Percentiles rank a stretch among this genome's conserved stretches.
Evolutionary conservation across 2,113 vertebrate species (phyloP).

Genomic region (Hippopotamus amphibius): DNA sequence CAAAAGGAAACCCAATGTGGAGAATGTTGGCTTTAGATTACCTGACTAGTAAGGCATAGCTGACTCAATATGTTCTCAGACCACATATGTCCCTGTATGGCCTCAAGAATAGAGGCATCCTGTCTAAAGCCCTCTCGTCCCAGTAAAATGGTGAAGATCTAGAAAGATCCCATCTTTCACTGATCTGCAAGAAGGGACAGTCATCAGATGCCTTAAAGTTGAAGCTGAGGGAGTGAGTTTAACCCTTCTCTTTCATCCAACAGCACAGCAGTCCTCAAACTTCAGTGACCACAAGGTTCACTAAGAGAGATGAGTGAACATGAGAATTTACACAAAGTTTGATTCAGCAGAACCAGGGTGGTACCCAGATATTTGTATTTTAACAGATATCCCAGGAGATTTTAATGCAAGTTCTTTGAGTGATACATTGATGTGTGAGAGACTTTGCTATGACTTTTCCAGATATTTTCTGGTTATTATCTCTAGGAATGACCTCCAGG

Average conservation of each 20-base stretch:
- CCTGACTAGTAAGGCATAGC: neutral
- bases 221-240: neutral
- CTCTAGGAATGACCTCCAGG: neutral
- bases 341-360: neutral
- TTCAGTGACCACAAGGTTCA: neutral
- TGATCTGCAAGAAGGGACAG: neutral
- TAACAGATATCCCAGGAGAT: neutral
- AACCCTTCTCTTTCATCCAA: neutral
- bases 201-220: neutral
- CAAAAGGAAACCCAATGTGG: neutral
- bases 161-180: neutral
- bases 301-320: neutral
- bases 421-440: neutral
- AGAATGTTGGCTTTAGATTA: neutral
- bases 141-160: neutral
- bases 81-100: neutral
- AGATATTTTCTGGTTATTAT: neutral
- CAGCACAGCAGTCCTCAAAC: neutral
- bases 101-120: neutral
- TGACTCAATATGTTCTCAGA: neutral
- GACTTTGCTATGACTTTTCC: neutral
- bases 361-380: neutral
- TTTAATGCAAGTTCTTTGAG: slow-evolving; percentile 12
- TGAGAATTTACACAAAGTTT: neutral
- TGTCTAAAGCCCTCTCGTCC: neutral